A percentile compares a stretch with the other conserved stretches of the same genome.
These are phyloP conservation scores for Molorchus minor DNA, from an alignment of 2,888 invertebrate species.

Conservation along the genomic window DNA sequence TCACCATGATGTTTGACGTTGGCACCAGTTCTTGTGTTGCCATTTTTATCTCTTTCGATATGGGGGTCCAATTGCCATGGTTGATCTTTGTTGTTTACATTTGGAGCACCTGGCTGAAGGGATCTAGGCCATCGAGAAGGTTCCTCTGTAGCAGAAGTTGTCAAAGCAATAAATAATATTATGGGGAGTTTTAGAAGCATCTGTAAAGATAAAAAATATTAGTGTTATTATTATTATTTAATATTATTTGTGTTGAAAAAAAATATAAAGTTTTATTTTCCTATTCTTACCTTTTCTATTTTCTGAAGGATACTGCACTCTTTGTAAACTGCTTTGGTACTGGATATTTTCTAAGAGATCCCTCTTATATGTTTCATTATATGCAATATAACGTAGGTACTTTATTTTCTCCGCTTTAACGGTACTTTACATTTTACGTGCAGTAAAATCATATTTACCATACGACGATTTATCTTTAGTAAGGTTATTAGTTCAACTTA, in stretches of 20 bases:
- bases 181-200: not conserved
- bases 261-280: too few relatives aligned
- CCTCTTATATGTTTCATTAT: constrained; percentile 4
- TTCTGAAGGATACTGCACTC: too few relatives aligned
- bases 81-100: constrained; percentile 13
- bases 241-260: too few relatives aligned
- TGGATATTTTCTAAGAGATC: not conserved
- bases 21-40: not conserved
- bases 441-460: not conserved
- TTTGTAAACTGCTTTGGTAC: not conserved
- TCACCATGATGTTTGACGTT: constrained; percentile 8
- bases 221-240: too few relatives aligned
- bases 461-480: not conserved
- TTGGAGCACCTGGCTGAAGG: constrained; percentile 8
- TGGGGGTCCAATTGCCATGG: constrained; percentile 34
- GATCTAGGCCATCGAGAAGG: constrained; percentile 1
- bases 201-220: constrained; percentile 13
- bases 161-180: not conserved
- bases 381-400: not conserved
- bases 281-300: not conserved
- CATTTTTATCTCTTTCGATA: constrained; percentile 22
- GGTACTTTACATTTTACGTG: constrained; percentile 20
- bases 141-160: constrained; percentile 13
- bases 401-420: not conserved
- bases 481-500: not conserved